Evolutionary conservation across 1,140 invertebrate genomes (phyloP).

Genomic region (Lepidostoma basale): DNA sequence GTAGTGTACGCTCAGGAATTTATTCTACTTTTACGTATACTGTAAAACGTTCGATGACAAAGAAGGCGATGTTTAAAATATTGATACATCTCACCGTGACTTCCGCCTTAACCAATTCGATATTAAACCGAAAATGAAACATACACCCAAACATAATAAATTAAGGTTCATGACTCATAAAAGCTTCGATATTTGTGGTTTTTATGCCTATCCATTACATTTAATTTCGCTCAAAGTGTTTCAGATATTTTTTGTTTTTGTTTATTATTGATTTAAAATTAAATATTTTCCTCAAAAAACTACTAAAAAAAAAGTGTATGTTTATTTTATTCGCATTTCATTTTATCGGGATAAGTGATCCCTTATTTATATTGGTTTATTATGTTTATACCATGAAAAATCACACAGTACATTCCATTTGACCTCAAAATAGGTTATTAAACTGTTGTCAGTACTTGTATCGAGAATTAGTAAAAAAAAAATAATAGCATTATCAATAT

Average conservation of each 20-base stretch:
- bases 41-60: constrained; percentile 8
- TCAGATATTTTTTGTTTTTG: not conserved
- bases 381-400: too few species aligned
- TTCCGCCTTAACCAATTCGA: not conserved
- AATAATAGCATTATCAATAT: too few species aligned
- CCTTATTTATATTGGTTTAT: not conserved
- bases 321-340: not conserved
- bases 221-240: not conserved
- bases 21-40: constrained; percentile 31
- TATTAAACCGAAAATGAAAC: constrained; percentile 7
- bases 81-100: constrained; percentile 4
- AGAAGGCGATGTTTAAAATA: constrained; percentile 31
- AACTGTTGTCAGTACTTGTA: too few species aligned
- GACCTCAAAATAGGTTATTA: too few species aligned
- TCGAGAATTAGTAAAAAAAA: too few species aligned
- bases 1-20: constrained; percentile 35
- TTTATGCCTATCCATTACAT: not conserved
- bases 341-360: not conserved
- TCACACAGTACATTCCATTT: too few species aligned
- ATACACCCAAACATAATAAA: not conserved
- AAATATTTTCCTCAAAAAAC: too few species aligned
- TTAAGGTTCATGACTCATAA: not conserved
- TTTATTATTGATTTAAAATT: not conserved
- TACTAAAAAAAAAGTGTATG: not conserved
- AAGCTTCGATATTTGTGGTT: not conserved